phyloP scores from a whole-genome alignment of 2,113 vertebrate species.

The Paralichthys olivaceus region DNA sequence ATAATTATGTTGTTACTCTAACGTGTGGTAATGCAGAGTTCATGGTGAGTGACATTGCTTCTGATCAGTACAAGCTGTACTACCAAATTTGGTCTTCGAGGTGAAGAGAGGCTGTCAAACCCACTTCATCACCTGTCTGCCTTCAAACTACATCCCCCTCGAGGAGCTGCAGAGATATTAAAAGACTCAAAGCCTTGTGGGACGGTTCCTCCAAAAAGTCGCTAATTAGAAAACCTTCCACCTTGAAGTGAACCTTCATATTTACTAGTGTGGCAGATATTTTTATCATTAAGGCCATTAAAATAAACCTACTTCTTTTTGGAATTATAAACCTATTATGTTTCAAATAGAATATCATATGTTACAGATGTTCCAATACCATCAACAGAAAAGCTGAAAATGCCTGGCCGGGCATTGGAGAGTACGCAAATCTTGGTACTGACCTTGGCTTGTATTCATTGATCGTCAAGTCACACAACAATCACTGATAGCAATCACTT shows the following conservation, averaged over 20 bases:
- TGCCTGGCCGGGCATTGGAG: too few relatives aligned
- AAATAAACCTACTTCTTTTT: neutral
- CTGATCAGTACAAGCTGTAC: constrained; percentile 22
- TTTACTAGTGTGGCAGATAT: constrained; percentile 13
- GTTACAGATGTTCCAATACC: too few relatives aligned
- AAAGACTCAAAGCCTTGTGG: constrained; percentile 20
- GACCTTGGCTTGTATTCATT: too few relatives aligned
- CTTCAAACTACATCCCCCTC: constrained; percentile 18
- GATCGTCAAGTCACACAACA: too few relatives aligned
- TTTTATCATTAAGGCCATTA: neutral
- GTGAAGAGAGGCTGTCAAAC: constrained; percentile 35
- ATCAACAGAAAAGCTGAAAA: too few relatives aligned
- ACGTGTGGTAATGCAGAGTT: neutral
- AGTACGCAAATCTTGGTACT: too few relatives aligned
- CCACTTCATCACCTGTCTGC: constrained; percentile 34
- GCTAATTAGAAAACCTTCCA: constrained; percentile 46
- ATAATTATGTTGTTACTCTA: neutral
- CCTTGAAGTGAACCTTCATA: constrained; percentile 8
- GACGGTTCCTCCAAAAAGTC: constrained; percentile 46
- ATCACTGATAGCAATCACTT: too few relatives aligned
- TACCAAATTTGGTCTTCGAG: constrained; percentile 61
- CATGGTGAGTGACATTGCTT: neutral
- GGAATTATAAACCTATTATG: neutral
- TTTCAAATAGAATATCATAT: constrained; percentile 8
- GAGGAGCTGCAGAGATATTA: constrained; percentile 10